Conservation (phyloP, 2,113 vertebrate species). For the Callopanchax toddi region DNA sequence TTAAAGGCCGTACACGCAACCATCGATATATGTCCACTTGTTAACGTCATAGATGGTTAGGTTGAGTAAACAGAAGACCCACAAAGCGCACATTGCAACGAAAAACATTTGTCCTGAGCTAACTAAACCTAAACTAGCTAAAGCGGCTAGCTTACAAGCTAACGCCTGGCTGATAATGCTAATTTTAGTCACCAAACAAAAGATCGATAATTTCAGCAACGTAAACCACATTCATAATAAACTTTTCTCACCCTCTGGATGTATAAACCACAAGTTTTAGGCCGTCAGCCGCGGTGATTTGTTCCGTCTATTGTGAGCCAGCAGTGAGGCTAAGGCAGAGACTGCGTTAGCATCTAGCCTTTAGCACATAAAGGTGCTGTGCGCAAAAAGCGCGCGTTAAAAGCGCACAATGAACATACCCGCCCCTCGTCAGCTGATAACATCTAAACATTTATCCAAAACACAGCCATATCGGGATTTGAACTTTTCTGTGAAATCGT, state of each 20-base stretch:
- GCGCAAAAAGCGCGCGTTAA: conserved; percentile 74
- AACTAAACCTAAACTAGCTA: conserved; percentile 27
- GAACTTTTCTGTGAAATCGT: no score
- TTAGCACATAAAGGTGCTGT: conserved; percentile 44
- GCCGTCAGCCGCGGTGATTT: neutral
- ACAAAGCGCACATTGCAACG: neutral
- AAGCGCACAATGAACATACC: conserved; percentile 61
- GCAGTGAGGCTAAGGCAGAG: conserved; percentile 5
- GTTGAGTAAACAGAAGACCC: neutral
- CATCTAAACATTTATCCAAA: neutral
- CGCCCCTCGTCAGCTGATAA: conserved; percentile 65
- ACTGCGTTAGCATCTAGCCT: conserved; percentile 65
- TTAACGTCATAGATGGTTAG: neutral
- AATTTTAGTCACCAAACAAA: neutral
- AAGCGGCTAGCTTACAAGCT: conserved; percentile 39
- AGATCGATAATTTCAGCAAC: neutral
- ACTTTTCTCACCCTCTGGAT: conserved; percentile 27
- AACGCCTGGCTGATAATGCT: conserved; percentile 27
- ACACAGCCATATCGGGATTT: neutral
- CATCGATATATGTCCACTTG: no score
- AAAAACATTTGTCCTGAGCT: conserved; percentile 1
- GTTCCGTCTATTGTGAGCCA: conserved; percentile 1
- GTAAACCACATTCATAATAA: neutral
- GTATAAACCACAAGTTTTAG: neutral
- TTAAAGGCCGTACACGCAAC: neutral